Conservation (phyloP, 2,888 invertebrate species). For the Dryadula phaetusa region DNA sequence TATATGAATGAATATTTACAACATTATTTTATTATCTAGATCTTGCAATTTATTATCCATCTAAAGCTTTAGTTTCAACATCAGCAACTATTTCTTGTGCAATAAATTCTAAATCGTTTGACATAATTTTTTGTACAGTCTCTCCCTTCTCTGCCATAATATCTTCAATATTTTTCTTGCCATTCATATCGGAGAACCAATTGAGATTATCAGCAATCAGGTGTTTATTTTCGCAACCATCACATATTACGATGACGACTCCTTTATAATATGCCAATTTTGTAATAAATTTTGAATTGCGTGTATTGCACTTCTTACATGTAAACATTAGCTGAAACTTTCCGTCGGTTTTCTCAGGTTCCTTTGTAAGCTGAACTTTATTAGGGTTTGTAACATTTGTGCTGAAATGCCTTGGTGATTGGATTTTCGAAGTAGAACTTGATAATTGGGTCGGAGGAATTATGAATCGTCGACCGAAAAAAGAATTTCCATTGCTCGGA, state of each 20-base stretch:
- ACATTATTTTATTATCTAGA: neutral
- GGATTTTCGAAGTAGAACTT: slow-evolving; percentile 64
- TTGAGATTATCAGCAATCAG: slow-evolving; percentile 98
- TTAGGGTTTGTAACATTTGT: slow-evolving; percentile 59
- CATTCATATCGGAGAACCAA: slow-evolving; percentile 94
- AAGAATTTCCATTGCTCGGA: slow-evolving; percentile 77
- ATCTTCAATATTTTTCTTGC: slow-evolving; percentile 94
- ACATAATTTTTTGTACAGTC: slow-evolving; percentile 85
- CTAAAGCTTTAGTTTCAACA: slow-evolving; percentile 52
- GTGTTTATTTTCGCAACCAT: slow-evolving; percentile 94
- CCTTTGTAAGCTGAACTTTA: slow-evolving; percentile 55
- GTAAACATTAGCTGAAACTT: slow-evolving; percentile 92
- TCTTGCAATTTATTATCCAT: slow-evolving; percentile 30
- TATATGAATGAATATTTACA: neutral
- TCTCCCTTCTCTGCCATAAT: slow-evolving; percentile 95
- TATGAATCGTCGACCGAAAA: slow-evolving; percentile 69
- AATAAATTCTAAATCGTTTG: slow-evolving; percentile 77
- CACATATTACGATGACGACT: slow-evolving; percentile 95
- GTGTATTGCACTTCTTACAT: slow-evolving; percentile 93
- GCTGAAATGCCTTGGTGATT: slow-evolving; percentile 67
- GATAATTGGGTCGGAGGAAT: slow-evolving; percentile 55
- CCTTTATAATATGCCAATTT: slow-evolving; percentile 94
- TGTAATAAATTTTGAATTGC: slow-evolving; percentile 92
- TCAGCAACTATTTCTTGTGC: slow-evolving; percentile 65
- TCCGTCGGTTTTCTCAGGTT: slow-evolving; percentile 64